Evolutionary conservation across 2,113 vertebrate genomes (phyloP), one percentile per base, ranked within the genome.

Genomic region (Ceyx cyanopectus): DNA sequence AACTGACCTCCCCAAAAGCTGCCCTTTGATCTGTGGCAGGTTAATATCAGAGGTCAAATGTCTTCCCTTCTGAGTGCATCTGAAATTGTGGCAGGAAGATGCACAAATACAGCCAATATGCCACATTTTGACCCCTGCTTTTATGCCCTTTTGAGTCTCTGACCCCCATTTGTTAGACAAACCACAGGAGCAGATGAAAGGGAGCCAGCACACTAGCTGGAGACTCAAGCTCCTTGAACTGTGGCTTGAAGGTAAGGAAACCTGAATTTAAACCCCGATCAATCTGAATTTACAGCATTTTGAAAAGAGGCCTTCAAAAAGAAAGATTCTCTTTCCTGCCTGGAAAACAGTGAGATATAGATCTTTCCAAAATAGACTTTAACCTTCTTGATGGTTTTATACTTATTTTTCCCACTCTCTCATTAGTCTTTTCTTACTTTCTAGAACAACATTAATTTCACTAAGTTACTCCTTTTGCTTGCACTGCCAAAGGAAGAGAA

Each of bases 241-340:
- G 50, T 54, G 65, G 62, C 72, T 89, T 17, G 30, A 68, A 77
- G 27, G 83, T 4, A 94, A 63, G 74, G 67, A 96, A 92, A 76
- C 9, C 7, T 7, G 65, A 87, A 81, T 76, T 92, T 85, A 87
- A 91, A 90, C 9, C 62, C 0, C 1, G 77, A 68, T 62, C 91
- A 60, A 32, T 26, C 32, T 85, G 81, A 75, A 70, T 63, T 19
- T 77, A 32, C 9, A 83, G 66, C 43, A 41, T 80, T 92, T 76
- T 82, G 63, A 85, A 86, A 94, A 83, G 72, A 89, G 61, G 81
- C 79, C 60, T 94, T 95, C 78, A 91, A 92, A 95, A 60, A 92
- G 60, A 80, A 87, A 74, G 48, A 61, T 73, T 54, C 84, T 72
- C 50, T 89, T 82, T 61, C 86, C 80, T 73, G 54, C 27, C 65